Percentiles rank a stretch among this genome's conserved stretches.
phyloP scores from a whole-genome alignment of 2,888 invertebrate genomes.

The Zygogramma bicolorata region DNA sequence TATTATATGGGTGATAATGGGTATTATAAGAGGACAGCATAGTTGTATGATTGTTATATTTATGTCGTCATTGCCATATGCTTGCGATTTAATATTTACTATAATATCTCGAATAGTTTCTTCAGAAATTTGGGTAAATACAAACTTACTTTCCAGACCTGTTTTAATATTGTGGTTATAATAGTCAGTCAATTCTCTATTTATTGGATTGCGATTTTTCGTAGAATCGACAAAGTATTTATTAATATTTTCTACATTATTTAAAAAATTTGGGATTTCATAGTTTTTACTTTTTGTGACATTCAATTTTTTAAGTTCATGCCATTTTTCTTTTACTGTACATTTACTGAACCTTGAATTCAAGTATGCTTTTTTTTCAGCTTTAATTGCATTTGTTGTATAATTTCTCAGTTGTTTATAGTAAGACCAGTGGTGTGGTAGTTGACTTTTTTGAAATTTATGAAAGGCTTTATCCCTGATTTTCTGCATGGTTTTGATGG shows the following conservation, averaged over 20 bases:
- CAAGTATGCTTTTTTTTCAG: slow-evolving; percentile 9
- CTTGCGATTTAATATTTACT: no score
- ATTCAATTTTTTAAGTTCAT: background rate
- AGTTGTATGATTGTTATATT: background rate
- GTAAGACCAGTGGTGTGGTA: background rate
- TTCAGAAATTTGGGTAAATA: background rate
- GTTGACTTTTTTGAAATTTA: background rate
- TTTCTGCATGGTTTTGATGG: background rate
- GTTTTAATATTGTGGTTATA: background rate
- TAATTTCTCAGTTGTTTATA: background rate
- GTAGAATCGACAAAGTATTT: background rate
- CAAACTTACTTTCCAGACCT: background rate
- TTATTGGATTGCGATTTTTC: background rate
- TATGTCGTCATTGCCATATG: background rate
- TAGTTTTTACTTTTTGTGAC: background rate
- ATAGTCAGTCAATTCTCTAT: background rate
- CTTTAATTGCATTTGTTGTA: background rate
- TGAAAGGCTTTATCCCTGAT: background rate
- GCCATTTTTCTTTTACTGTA: background rate
- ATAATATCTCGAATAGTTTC: background rate
- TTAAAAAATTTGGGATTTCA: background rate
- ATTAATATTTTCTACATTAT: background rate
- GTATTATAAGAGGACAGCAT: background rate
- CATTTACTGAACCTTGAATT: background rate
- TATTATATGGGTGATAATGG: no score